Percentiles rank a stretch among this genome's conserved stretches.
phyloP scores from a whole-genome alignment of 2,113 vertebrate species.

The Irena cyanogastra region DNA sequence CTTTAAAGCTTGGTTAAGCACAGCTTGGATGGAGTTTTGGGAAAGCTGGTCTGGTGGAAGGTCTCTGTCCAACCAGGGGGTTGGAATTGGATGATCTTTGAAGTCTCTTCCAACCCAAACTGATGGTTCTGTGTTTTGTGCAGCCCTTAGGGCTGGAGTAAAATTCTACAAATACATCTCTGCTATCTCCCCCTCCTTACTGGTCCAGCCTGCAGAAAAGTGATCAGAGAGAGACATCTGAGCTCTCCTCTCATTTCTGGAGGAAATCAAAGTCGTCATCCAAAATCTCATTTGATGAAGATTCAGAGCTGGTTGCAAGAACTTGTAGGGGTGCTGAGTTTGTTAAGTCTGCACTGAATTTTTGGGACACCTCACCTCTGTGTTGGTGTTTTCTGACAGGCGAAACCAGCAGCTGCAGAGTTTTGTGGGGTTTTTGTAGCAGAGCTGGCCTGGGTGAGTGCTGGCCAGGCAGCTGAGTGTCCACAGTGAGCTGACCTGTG shows the following conservation, averaged over 20 bases:
- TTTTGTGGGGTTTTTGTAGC: background rate
- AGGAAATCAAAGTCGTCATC: no score
- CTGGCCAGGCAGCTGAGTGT: background rate
- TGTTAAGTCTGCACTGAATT: accelerated
- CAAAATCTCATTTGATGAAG: accelerated
- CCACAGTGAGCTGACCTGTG: background rate
- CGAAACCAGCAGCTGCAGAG: background rate
- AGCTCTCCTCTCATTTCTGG: background rate
- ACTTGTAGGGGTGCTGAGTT: background rate
- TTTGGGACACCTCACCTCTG: background rate
- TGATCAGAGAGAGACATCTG: background rate
- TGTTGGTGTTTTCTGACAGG: background rate
- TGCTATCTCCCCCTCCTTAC: background rate
- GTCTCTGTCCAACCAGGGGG: background rate
- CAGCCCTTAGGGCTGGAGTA: background rate
- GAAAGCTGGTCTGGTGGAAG: background rate
- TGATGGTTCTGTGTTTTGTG: background rate
- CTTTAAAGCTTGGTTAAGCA: background rate
- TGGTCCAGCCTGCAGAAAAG: background rate
- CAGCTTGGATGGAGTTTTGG: background rate
- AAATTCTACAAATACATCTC: background rate
- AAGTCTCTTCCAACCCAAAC: background rate
- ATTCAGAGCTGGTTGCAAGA: background rate
- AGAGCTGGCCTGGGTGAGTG: background rate
- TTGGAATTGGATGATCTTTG: background rate